phyloP scores from a whole-genome alignment of 2,888 invertebrate genomes.

The Neuroscelio doddi region DNA sequence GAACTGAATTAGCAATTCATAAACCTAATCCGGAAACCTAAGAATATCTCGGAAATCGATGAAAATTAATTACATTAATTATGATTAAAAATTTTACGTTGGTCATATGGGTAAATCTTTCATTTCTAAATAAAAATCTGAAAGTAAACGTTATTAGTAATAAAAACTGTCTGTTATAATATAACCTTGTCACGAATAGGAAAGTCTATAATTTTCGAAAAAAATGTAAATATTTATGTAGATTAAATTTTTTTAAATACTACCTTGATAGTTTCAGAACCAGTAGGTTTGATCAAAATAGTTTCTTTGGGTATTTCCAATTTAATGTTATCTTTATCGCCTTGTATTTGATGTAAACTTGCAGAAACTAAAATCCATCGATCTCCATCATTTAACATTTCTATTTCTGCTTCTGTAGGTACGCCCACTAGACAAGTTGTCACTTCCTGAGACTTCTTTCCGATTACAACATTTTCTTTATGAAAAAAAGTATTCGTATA shows the following conservation, averaged over 20 bases:
- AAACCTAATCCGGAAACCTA: too few species aligned
- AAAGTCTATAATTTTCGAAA: too few species aligned
- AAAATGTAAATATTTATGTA: too few species aligned
- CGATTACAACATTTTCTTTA: slow-evolving; percentile 54
- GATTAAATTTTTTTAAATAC: slow-evolving; percentile 1
- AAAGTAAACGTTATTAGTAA: too few species aligned
- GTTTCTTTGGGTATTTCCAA: slow-evolving; percentile 56
- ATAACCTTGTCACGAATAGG: too few species aligned
- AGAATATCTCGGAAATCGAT: too few species aligned
- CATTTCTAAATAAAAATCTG: too few species aligned
- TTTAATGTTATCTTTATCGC: slow-evolving; percentile 59
- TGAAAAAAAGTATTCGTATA: slow-evolving; percentile 14
- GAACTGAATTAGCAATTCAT: too few species aligned
- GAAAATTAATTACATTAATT: too few species aligned
- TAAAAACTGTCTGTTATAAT: too few species aligned
- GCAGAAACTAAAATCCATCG: slow-evolving; percentile 63
- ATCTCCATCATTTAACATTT: slow-evolving; percentile 62
- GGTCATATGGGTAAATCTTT: too few species aligned
- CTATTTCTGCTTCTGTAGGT: slow-evolving; percentile 59
- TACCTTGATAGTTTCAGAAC: slow-evolving; percentile 59
- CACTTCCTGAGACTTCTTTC: slow-evolving; percentile 60
- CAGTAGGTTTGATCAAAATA: slow-evolving; percentile 62
- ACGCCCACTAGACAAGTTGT: slow-evolving; percentile 64
- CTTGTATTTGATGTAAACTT: slow-evolving; percentile 59
- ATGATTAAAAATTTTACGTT: too few species aligned